phyloP scores from a whole-genome alignment of 2,888 invertebrate genomes.

The Lutraria lutraria region DNA sequence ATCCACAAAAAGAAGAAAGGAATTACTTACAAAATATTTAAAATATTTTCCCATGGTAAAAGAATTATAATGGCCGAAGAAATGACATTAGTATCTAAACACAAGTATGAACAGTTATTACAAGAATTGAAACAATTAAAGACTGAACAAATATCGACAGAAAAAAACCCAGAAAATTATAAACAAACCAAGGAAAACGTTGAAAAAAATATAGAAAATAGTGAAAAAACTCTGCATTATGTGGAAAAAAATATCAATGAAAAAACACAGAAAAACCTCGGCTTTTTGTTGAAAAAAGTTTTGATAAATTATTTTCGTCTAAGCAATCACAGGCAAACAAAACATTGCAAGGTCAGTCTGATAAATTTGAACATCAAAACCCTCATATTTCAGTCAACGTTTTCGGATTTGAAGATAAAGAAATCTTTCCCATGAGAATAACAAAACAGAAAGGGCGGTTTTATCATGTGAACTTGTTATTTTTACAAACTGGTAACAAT shows the following conservation, averaged over 20 bases:
- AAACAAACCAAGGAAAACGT: not conserved
- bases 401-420: conserved; percentile 55
- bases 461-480: conserved; percentile 60
- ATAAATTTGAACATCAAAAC: conserved; percentile 57
- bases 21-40: conserved; percentile 32
- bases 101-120: conserved; percentile 32
- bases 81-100: conserved; percentile 34
- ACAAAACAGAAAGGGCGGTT: conserved; percentile 29
- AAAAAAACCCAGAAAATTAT: too few species aligned
- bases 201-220: conserved; percentile 18
- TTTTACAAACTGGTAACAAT: conserved; percentile 36
- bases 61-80: conserved; percentile 45
- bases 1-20: conserved; percentile 16
- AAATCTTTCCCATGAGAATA: conserved; percentile 53
- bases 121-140: conserved; percentile 30
- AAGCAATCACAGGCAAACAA: not conserved
- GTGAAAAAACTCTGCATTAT: not conserved
- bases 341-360: not conserved
- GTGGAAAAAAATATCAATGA: not conserved
- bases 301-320: conserved; percentile 33
- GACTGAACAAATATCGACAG: not conserved
- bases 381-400: conserved; percentile 55
- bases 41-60: conserved; percentile 23
- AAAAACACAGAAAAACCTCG: conserved; percentile 22
- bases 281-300: conserved; percentile 35